Evolutionary conservation across 2,113 vertebrate species (phyloP).

Genomic region (Hippocampus mohnikei): DNA sequence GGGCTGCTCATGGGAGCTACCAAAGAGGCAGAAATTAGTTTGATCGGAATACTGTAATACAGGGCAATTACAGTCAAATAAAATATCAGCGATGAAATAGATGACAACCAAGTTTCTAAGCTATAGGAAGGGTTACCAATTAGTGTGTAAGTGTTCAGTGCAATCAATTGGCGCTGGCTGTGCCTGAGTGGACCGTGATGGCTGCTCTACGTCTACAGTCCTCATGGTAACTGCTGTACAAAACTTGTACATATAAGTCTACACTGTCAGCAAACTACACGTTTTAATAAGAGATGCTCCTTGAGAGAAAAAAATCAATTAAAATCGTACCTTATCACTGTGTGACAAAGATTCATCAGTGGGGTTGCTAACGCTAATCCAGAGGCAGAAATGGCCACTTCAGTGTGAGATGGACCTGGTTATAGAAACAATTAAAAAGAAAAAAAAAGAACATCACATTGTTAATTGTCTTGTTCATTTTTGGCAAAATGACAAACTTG

Average conservation of each 20-base stretch:
- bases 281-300: neutral
- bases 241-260: neutral
- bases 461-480: too few species aligned
- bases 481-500: too few species aligned
- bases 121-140: neutral
- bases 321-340: too few species aligned
- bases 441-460: too few species aligned
- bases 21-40: neutral
- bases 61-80: neutral
- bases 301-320: too few species aligned
- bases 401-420: too few species aligned
- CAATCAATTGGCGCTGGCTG: neutral
- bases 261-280: neutral
- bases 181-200: neutral
- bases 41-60: neutral
- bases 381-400: too few species aligned
- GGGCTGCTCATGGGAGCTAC: neutral
- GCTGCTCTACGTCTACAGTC: neutral
- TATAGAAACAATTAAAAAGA: too few species aligned
- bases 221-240: neutral
- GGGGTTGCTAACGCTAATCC: too few species aligned
- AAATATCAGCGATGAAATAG: neutral
- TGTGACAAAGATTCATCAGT: too few species aligned
- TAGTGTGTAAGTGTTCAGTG: neutral
- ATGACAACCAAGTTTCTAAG: neutral